Evolutionary conservation across 2,888 invertebrate genomes (phyloP), one percentile per base, ranked within the genome.

Genomic region (Sarcophaga rosellei): DNA sequence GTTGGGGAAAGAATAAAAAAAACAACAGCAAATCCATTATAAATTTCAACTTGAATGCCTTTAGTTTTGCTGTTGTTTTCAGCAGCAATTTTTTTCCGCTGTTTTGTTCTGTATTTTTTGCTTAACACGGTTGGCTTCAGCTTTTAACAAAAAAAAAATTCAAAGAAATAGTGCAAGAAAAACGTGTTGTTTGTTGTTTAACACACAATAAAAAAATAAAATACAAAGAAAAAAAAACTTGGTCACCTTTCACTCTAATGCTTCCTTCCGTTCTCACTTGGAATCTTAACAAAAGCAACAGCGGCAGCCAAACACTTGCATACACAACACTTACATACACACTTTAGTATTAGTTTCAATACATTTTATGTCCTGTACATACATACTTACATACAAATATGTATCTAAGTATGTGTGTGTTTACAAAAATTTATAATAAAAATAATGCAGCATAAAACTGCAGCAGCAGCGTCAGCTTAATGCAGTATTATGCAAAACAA

Each of bases 241-340:
- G 86, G 86, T 84, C 86, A 86, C 86, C 86, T 86, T 86, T 86
- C 86, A 84, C 84, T 86, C 86, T 86, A 86, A 81, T 84, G 84
- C 84, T 84, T 86, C 86, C 86, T 84, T 84, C 84, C 86, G 63
- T 47, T 47, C 47, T 47, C 62, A 62, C 59, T 69, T 65, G 68
- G 77, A 86, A 86, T 57, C 61, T 69, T 44, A 73, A 69, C 44
- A 61, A 23, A 35, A 69, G 17, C 5, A 70, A 44, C 10, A 57
- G 68, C 80, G 76, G 17, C 65, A 57, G n/a, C 53, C 45, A 63
- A 79, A 35, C 74, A 74, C 73, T 76, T 79, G 53, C 70, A 62
- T 66, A 47, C 12, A 47, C 45, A 6, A 45, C 4, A 45, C n/a
- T n/a, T n/a, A 25, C 21, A 63, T 23, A 8, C 63, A 21, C 23